Evolutionary conservation across 2,797 vertebrate species (phyloP), one percentile per base, ranked within the genome.

Genomic region (Anguilla pacifica): DNA sequence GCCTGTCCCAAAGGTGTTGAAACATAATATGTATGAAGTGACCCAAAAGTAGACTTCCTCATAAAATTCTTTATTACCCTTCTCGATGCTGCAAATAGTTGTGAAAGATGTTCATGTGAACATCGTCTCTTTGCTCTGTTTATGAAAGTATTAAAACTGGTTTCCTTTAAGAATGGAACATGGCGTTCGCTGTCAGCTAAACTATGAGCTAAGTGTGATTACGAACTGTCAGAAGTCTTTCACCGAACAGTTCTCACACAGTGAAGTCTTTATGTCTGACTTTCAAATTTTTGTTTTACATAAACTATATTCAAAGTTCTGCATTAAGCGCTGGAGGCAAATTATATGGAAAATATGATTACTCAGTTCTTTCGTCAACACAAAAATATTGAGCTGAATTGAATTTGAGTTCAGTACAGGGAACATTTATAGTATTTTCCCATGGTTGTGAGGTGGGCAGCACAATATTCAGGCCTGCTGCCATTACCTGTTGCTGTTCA

Each of bases 231-330:
- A 79, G 2, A 72, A 43, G 74, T 79, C 4, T 35, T 79, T 46
- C 74, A 79, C 74, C 19, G 79, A 82, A 82, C 79, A 3, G 79
- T 82, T 82, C 79, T 82, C 79, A 82, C 79, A 82, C 17, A 82
- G 17, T 51, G 43, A 13, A n/a, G 79, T n/a, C 46, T 49, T 49
- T 25, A 39, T 25, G 79, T 82, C 19, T 82, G 79, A 82, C 79
- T 49, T 51, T 49, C 79, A 82, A 82, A 82, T 82, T 49, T 51
- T 82, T 82, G 25, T 35, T 82, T 82, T 82, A 82, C 79, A 82
- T 82, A 51, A 82, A 82, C 46, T 82, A 46, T 49, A 82, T 82
- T 82, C 79, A 82, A 82, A 82, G 6, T 82, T 82, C 22, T 51
- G 43, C 25, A 35, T 82, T 51, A 6, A 82, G 46, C 43, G 2